Percentiles rank a stretch among this genome's conserved stretches.
phyloP scores from a whole-genome alignment of 1,140 invertebrate species.

The Drosophila nikananu region DNA sequence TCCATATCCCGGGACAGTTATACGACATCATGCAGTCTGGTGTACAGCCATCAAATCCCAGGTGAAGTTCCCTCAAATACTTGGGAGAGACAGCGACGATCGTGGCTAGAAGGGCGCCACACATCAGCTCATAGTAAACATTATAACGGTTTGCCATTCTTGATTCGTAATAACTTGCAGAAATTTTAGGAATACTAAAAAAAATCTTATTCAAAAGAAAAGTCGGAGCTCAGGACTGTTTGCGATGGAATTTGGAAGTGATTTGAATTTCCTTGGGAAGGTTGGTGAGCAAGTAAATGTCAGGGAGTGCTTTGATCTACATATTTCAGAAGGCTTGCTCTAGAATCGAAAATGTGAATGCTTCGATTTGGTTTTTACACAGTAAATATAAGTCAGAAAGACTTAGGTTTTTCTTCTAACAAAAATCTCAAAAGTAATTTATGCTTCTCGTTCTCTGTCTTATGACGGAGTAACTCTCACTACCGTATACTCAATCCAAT shows the following conservation, averaged over 20 bases:
- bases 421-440: no score
- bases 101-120: neutral
- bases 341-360: neutral
- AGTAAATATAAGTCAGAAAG: no score
- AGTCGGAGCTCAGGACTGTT: no score
- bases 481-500: conserved; percentile 9
- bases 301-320: neutral
- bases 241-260: neutral
- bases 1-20: no score
- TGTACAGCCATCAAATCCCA: no score
- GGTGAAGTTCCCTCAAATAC: no score
- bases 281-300: neutral
- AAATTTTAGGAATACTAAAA: neutral
- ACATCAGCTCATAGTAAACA: no score
- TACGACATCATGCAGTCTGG: no score
- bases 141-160: neutral
- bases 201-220: no score
- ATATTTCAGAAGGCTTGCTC: neutral
- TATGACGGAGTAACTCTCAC: no score
- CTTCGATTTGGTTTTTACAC: no score
- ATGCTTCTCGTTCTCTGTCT: no score
- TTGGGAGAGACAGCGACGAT: neutral
- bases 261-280: neutral
- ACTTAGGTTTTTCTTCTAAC: neutral
- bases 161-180: neutral